Evolutionary conservation across 2,888 invertebrate species (phyloP), one percentile per base, ranked within the genome.

Genomic region (Pimpla rufipes): DNA sequence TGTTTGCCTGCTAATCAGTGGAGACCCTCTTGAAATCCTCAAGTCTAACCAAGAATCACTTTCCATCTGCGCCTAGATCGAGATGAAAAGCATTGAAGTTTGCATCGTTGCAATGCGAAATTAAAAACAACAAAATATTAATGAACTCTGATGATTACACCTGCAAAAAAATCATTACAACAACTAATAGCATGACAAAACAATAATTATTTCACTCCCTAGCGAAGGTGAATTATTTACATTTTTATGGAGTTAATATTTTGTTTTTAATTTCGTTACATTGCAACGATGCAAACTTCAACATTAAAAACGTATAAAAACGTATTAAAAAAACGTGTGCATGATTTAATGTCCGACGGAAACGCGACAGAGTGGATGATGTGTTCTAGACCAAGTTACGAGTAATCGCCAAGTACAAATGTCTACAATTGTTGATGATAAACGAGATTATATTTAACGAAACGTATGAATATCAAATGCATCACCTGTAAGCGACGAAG

Each of bases 371-470:
- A 70, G 67, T 83, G 59, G 16, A 59, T 45, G 73, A 71, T 21
- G 7, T 29, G n/a, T 64, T 37, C 16, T 23, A 37, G 10, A 71
- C 64, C 64, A 7, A 76, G 45, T 77, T 67, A 57, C 40, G 37
- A 68, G 68, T 68, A 67, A 62, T 68, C 59, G 50, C 50, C 62
- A 42, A 81, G 73, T 74, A 71, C 77, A 52, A 78, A 83, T 64
- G 64, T 71, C 35, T 42, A 75, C 7, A 29, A 70, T 71, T 66
- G 42, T 70, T 62, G 42, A 57, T 50, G 21, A 52, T 37, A 62
- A 70, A 40, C 21, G 74, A 71, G 55, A 83, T 79, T 59, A 76
- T 18, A 52, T 52, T 59, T 59, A 18, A 66, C 68, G 18, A 16
- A 55, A 80, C 4, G 42, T 18, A 40, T 66, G 50, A 52, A 13